phyloP scores from a whole-genome alignment of 1,140 invertebrate species.

The Ridgeia piscesae region DNA sequence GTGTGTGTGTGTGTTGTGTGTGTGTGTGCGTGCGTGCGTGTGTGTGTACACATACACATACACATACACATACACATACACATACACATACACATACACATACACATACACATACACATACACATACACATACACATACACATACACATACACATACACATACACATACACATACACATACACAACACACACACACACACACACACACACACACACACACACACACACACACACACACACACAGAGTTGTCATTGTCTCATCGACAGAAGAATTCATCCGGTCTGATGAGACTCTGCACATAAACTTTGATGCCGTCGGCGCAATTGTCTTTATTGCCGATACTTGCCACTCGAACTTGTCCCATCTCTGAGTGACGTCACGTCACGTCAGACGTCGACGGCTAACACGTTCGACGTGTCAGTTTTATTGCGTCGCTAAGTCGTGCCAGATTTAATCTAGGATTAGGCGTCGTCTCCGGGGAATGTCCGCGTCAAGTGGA shows the following conservation, averaged over 20 bases:
- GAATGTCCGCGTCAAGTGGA: not conserved
- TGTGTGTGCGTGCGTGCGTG: too few species aligned
- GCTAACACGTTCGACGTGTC: not conserved
- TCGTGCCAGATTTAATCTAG: not conserved
- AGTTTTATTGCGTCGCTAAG: conserved; percentile 1
- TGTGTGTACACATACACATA: too few species aligned
- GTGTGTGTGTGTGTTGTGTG: too few species aligned
- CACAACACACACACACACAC: too few species aligned
- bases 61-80: too few species aligned
- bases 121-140: too few species aligned
- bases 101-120: too few species aligned
- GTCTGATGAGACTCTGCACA: not conserved
- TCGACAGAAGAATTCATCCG: not conserved
- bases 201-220: too few species aligned
- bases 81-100: too few species aligned
- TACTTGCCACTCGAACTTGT: not conserved
- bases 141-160: too few species aligned
- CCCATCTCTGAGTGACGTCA: not conserved
- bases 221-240: too few species aligned
- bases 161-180: too few species aligned
- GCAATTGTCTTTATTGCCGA: not conserved
- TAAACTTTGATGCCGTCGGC: not conserved
- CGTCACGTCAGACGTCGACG: not conserved
- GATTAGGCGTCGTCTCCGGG: not conserved
- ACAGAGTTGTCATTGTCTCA: not conserved